phyloP scores from a whole-genome alignment of 2,113 vertebrate genomes.

The Xiphorhynchus elegans region DNA sequence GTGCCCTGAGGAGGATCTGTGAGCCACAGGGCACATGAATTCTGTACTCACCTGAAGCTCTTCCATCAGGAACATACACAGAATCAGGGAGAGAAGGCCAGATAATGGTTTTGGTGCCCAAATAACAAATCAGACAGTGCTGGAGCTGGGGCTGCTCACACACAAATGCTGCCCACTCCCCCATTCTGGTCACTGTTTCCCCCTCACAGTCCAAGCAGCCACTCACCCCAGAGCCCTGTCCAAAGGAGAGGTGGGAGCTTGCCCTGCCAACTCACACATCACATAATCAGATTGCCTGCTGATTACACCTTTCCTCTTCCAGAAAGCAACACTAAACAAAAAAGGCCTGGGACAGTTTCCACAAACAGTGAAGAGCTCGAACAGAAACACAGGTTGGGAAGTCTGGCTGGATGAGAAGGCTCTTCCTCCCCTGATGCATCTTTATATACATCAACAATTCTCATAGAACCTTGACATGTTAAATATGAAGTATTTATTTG shows the following conservation, averaged over 20 bases:
- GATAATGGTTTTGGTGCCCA: neutral
- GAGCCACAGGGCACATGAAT: fast-evolving
- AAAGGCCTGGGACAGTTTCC: neutral
- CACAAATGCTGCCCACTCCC: neutral
- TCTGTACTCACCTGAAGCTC: neutral
- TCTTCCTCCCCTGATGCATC: neutral
- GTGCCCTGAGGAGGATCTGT: neutral
- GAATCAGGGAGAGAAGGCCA: neutral
- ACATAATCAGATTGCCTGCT: neutral
- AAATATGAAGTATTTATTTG: neutral
- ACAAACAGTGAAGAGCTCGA: neutral
- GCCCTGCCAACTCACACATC: neutral
- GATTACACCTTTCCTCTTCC: neutral
- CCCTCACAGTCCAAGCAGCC: neutral
- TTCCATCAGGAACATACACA: neutral
- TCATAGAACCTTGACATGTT: fast-evolving
- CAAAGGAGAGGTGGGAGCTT: neutral
- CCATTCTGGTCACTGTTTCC: neutral
- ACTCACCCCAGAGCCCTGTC: neutral
- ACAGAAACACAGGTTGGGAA: neutral
- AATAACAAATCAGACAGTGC: neutral
- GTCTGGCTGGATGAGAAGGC: neutral
- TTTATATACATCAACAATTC: neutral
- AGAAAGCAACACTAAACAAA: slow-evolving; percentile 1
- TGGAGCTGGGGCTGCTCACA: neutral